Conservation (phyloP, 2,888 invertebrate genomes). For the Ophion slaviceki region DNA sequence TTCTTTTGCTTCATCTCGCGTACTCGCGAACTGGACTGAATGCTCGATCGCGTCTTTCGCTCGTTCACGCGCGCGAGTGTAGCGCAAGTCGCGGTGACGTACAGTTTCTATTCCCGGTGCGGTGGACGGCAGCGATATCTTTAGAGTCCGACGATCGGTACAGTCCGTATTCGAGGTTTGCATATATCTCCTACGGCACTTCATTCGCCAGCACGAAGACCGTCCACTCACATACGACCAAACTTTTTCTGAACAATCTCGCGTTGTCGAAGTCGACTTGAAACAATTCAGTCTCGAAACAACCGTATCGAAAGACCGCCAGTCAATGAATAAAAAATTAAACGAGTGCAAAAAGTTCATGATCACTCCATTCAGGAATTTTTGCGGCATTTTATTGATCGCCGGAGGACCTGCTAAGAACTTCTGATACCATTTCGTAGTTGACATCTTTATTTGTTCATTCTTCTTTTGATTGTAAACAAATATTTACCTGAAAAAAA, state of each 20-base stretch:
- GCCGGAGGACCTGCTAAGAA: no score
- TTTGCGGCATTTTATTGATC: no score
- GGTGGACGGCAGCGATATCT: conserved; percentile 80
- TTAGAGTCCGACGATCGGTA: conserved; percentile 78
- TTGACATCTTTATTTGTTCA: no score
- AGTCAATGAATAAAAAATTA: not conserved
- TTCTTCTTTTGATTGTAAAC: no score
- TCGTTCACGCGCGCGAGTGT: conserved; percentile 28
- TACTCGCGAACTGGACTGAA: conserved; percentile 44
- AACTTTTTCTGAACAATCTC: conserved; percentile 3
- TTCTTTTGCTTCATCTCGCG: conserved; percentile 24
- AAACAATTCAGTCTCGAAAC: conserved; percentile 5
- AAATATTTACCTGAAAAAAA: no score
- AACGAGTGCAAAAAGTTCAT: no score
- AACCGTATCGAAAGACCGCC: not conserved
- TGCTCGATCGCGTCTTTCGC: conserved; percentile 38
- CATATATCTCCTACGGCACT: conserved; percentile 49
- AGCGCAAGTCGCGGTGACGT: conserved; percentile 75
- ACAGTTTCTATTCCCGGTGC: conserved; percentile 78
- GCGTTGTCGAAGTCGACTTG: conserved; percentile 30
- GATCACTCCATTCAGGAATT: no score
- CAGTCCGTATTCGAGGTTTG: conserved; percentile 73
- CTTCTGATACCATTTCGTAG: no score
- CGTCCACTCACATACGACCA: conserved; percentile 6
- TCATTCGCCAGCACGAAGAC: conserved; percentile 23